These are phyloP conservation scores for Agrilus cyanescens DNA, from an alignment of 2,888 invertebrate species.

Conservation along the genomic window DNA sequence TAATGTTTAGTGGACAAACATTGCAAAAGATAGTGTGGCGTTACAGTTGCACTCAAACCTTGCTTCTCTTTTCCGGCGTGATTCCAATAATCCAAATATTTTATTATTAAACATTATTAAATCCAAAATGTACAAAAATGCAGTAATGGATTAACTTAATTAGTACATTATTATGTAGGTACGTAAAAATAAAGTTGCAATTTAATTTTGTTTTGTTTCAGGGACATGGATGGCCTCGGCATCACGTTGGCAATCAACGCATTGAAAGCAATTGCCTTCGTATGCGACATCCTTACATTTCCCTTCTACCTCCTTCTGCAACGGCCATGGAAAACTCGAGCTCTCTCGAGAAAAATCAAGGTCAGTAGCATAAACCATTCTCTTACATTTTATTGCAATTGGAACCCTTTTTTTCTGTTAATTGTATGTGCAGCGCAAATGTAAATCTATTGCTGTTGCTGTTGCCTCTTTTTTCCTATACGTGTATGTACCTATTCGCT, in stretches of 20 bases:
- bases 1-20: no score
- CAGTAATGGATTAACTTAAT: no score
- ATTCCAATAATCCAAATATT: no score
- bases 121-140: no score
- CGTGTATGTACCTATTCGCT: not conserved
- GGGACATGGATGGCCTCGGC: constrained; percentile 48
- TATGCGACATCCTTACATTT: constrained; percentile 84
- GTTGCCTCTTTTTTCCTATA: not conserved
- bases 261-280: constrained; percentile 67
- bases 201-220: constrained; percentile 26
- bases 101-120: no score
- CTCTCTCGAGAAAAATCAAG: constrained; percentile 66
- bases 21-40: no score
- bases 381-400: constrained; percentile 4
- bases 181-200: no score
- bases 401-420: not conserved
- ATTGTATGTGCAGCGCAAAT: not conserved
- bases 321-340: constrained; percentile 75
- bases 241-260: constrained; percentile 59
- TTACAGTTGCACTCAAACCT: no score
- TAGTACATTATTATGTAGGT: no score
- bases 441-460: not conserved
- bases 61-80: no score
- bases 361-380: constrained; percentile 35
- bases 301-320: constrained; percentile 81